These are phyloP conservation scores for Chrysomela aeneicollis DNA, from an alignment of 2,888 invertebrate genomes.

Conservation along the genomic window DNA sequence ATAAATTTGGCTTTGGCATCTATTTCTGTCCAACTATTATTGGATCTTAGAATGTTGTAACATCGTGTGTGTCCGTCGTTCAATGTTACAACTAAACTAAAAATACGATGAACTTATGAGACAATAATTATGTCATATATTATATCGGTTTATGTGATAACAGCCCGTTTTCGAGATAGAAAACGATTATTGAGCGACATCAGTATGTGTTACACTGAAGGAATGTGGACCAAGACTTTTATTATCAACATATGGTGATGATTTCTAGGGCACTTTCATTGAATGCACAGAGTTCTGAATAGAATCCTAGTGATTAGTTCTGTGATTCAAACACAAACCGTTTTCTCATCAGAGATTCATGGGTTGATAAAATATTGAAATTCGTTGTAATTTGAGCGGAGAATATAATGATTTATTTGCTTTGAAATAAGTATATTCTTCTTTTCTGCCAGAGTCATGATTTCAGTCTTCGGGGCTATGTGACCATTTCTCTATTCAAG, in stretches of 20 bases:
- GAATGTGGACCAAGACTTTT: not conserved
- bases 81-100: not conserved
- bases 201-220: slow-evolving; percentile 8
- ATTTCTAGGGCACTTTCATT: no score
- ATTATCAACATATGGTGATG: slow-evolving; percentile 6
- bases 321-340: no score
- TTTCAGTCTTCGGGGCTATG: no score
- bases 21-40: slow-evolving; percentile 1
- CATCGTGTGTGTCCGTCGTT: not conserved
- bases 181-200: not conserved
- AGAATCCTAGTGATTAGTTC: no score
- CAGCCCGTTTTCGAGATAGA: not conserved
- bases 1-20: not conserved
- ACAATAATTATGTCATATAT: slow-evolving; percentile 12
- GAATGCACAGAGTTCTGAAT: no score
- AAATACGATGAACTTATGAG: slow-evolving; percentile 6
- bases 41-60: not conserved
- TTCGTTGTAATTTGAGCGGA: no score
- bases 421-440: no score
- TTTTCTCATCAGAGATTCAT: no score
- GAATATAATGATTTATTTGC: no score
- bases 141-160: slow-evolving; percentile 1
- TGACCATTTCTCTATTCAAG: no score
- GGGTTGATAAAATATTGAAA: no score
- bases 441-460: no score